A percentile compares a stretch with the other conserved stretches of the same genome.
These are phyloP conservation scores for Leptopilina clavipes DNA, from an alignment of 1,140 invertebrate species.

Conservation along the genomic window DNA sequence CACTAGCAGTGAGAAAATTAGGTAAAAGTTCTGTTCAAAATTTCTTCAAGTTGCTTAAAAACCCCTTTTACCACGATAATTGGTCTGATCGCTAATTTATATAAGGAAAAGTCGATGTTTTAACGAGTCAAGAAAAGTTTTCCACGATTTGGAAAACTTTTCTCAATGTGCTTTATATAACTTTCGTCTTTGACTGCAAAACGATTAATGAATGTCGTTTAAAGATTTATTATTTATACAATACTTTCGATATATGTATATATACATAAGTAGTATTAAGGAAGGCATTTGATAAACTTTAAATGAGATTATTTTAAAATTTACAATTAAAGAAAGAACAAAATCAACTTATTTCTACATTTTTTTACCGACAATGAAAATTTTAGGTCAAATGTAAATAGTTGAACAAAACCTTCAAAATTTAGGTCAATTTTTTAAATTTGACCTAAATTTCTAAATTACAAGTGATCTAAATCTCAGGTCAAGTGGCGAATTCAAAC, in stretches of 20 bases:
- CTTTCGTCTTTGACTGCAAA: not conserved
- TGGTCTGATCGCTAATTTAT: conserved; percentile 20
- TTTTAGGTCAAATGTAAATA: no score
- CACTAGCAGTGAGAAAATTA: not conserved
- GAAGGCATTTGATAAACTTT: no score
- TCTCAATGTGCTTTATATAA: not conserved
- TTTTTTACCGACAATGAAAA: no score
- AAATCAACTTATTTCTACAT: no score
- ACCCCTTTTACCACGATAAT: conserved; percentile 8
- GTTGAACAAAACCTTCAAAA: no score
- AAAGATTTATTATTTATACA: not conserved
- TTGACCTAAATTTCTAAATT: no score
- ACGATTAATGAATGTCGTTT: not conserved
- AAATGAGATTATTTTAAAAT: no score
- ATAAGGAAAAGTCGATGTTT: conserved; percentile 2
- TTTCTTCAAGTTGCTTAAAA: conserved; percentile 22
- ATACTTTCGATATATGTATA: not conserved
- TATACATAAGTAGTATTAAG: no score
- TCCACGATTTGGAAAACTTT: not conserved
- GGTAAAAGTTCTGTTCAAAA: conserved; percentile 1
- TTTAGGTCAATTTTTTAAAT: no score
- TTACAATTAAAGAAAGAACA: no score
- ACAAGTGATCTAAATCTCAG: no score
- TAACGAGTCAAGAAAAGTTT: conserved; percentile 22
- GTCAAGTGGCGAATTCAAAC: no score